These are phyloP conservation scores for Lithobius niger DNA, from an alignment of 1,140 invertebrate species.

Conservation along the genomic window DNA sequence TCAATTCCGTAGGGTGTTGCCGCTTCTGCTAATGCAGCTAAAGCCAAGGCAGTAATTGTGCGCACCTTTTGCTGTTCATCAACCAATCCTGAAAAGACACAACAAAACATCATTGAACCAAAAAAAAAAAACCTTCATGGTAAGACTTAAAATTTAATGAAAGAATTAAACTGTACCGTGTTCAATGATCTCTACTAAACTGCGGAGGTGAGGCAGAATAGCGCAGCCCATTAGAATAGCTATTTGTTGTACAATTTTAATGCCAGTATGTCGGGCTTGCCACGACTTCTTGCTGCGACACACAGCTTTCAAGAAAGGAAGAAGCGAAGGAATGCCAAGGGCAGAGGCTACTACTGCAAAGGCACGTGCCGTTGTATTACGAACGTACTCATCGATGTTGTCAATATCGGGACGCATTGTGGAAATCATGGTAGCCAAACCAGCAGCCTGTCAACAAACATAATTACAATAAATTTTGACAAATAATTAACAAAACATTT, in stretches of 20 bases:
- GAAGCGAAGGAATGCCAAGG: constrained; percentile 88
- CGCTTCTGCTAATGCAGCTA: constrained; percentile 93
- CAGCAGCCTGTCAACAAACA: constrained; percentile 70
- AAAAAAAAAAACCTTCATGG: neutral
- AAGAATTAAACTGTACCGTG: constrained; percentile 51
- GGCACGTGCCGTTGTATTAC: constrained; percentile 96
- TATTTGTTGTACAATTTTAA: constrained; percentile 99
- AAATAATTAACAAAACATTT: constrained; percentile 7
- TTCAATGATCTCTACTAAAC: constrained; percentile 98
- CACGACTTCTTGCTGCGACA: constrained; percentile 99
- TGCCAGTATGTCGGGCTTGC: constrained; percentile 98
- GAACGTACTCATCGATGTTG: constrained; percentile 98
- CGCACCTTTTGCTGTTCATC: constrained; percentile 64
- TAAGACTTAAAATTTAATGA: neutral
- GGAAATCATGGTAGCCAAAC: constrained; percentile 99
- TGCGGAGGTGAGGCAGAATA: constrained; percentile 94
- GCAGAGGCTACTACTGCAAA: constrained; percentile 99
- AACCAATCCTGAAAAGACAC: constrained; percentile 36
- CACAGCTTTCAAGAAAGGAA: constrained; percentile 98
- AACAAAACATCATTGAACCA: neutral
- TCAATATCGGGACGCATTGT: constrained; percentile 99
- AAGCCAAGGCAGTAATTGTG: constrained; percentile 96
- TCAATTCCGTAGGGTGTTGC: constrained; percentile 99
- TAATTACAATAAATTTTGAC: constrained; percentile 1
- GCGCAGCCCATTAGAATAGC: constrained; percentile 99